Conservation (phyloP, 2,113 vertebrate species). For the Callocephalon fimbriatum region DNA sequence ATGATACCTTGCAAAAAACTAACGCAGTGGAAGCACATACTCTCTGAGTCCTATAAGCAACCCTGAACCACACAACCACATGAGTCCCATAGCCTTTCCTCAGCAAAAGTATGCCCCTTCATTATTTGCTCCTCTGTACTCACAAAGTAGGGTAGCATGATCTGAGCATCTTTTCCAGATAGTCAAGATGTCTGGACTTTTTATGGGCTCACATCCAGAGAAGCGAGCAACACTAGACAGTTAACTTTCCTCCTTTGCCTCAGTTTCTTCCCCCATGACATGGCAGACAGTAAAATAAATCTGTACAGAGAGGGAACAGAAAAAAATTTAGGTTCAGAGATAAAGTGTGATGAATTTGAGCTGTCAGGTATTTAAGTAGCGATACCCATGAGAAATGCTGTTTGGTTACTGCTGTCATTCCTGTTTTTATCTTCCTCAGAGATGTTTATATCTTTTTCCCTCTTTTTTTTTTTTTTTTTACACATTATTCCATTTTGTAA, state of each 20-base stretch:
- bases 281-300: background rate
- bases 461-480: background rate
- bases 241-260: background rate
- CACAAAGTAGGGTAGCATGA: background rate
- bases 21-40: background rate
- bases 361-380: background rate
- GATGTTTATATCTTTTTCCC: background rate
- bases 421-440: background rate
- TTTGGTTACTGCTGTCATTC: background rate
- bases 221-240: background rate
- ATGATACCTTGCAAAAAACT: background rate
- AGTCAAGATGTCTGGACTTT: background rate
- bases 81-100: background rate
- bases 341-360: constrained; percentile 1
- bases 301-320: background rate
- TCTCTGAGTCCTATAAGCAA: background rate
- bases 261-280: background rate
- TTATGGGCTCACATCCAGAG: background rate
- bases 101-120: background rate
- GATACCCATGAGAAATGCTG: background rate
- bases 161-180: background rate
- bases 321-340: background rate
- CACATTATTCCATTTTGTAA: background rate
- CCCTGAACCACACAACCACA: background rate
- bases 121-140: background rate